phyloP scores from a whole-genome alignment of 1,140 invertebrate species.

The Eciton burchellii region DNA sequence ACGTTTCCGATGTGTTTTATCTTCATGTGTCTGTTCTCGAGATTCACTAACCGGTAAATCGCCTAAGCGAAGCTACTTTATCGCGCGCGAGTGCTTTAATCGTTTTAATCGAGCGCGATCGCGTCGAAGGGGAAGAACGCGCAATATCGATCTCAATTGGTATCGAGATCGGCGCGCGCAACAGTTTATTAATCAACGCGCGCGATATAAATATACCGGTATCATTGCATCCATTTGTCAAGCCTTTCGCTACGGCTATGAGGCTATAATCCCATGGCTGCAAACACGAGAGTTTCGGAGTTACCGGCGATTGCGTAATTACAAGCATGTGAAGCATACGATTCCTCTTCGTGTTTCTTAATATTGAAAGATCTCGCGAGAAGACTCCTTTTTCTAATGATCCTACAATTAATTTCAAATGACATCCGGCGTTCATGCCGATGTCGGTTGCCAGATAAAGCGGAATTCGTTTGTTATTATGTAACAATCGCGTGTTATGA shows the following conservation, averaged over 20 bases:
- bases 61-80: slow-evolving; percentile 33
- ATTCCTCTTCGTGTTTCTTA: background rate
- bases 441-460: too few relatives aligned
- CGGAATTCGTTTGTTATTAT: background rate
- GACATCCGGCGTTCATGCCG: too few relatives aligned
- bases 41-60: slow-evolving; percentile 9
- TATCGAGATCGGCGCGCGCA: background rate
- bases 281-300: background rate
- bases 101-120: slow-evolving; percentile 14
- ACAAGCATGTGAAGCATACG: background rate
- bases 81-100: slow-evolving; percentile 39
- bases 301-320: background rate
- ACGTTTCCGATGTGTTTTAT: slow-evolving; percentile 19
- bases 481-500: background rate
- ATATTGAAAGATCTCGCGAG: background rate
- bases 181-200: slow-evolving; percentile 21
- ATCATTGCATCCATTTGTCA: slow-evolving; percentile 32
- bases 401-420: background rate
- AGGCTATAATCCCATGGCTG: slow-evolving; percentile 15
- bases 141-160: slow-evolving; percentile 34
- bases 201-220: slow-evolving; percentile 5
- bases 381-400: slow-evolving; percentile 6
- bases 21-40: slow-evolving; percentile 8
- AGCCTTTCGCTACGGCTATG: slow-evolving; percentile 6
- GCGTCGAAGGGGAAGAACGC: slow-evolving; percentile 12